Conservation (phyloP, 37 sponge, comb jelly and placozoan species). For the Lycopodina hypogea region DNA sequence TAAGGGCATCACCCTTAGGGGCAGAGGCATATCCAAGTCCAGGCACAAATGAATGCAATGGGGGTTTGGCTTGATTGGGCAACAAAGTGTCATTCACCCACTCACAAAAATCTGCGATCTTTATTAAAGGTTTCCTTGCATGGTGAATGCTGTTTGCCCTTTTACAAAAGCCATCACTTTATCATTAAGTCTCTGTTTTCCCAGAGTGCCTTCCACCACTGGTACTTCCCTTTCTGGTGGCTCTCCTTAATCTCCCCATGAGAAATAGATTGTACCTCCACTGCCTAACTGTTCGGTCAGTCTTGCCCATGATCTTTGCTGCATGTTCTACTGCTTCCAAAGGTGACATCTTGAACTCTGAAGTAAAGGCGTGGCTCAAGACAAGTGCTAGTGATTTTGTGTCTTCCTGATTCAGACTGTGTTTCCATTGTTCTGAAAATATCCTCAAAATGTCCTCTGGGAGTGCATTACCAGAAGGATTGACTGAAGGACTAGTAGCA, state of each 20-base stretch:
- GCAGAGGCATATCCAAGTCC: slow-evolving; percentile 2
- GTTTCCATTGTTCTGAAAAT: slow-evolving; percentile 4
- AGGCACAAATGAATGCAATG: not conserved
- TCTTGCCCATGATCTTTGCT: slow-evolving; percentile 8
- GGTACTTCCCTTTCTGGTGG: not conserved
- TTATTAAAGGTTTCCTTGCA: slow-evolving; percentile 6
- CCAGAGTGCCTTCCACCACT: not conserved
- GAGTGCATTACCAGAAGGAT: not conserved
- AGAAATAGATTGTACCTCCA: not conserved
- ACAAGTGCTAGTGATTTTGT: slow-evolving; percentile 2
- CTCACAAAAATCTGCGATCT: not conserved
- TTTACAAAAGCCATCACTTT: not conserved
- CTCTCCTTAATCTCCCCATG: not conserved
- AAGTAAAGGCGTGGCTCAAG: not conserved
- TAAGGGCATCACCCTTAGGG: not conserved
- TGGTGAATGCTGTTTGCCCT: not conserved
- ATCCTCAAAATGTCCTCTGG: not conserved
- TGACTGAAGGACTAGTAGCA: not conserved
- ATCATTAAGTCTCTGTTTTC: not conserved
- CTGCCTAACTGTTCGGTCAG: not conserved
- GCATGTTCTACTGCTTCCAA: slow-evolving; percentile 1
- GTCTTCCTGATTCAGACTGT: slow-evolving; percentile 3
- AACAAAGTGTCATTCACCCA: slow-evolving; percentile 1
- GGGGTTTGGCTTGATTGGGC: not conserved
- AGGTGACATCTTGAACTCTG: not conserved